These are phyloP conservation scores for Sphecodes monilicornis DNA, from an alignment of 2,888 invertebrate genomes.

Conservation along the genomic window DNA sequence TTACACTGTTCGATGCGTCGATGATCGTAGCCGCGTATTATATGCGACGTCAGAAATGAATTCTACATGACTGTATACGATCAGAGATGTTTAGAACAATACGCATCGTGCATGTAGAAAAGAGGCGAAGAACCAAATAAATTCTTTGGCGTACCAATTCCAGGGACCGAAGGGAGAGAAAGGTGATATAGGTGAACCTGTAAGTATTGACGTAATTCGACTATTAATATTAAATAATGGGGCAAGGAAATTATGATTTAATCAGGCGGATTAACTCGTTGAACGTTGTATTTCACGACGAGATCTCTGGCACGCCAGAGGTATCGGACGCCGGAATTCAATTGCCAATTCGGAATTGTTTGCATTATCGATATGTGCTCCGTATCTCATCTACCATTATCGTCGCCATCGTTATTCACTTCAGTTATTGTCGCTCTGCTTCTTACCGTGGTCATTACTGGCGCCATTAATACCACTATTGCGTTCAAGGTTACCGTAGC, in stretches of 20 bases:
- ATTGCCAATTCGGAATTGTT: constrained; percentile 1
- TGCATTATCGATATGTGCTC: constrained; percentile 20
- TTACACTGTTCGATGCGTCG: constrained; percentile 25
- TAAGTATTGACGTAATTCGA: constrained; percentile 86
- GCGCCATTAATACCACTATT: neutral
- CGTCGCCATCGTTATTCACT: constrained; percentile 11
- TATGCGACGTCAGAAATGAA: neutral
- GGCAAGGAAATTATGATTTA: constrained; percentile 38
- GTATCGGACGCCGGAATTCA: constrained; percentile 10
- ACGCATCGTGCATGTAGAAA: constrained; percentile 50
- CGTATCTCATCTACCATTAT: constrained; percentile 1
- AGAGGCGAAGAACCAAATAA: constrained; percentile 61
- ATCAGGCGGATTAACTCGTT: constrained; percentile 4
- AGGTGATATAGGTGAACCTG: constrained; percentile 93
- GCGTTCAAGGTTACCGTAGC: constrained; percentile 10
- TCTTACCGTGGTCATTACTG: neutral
- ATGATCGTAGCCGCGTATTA: constrained; percentile 36
- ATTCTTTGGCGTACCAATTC: constrained; percentile 80
- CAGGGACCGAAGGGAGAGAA: constrained; percentile 96
- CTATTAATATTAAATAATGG: constrained; percentile 56
- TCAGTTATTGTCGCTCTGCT: constrained; percentile 6
- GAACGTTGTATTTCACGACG: constrained; percentile 24
- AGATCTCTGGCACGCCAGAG: constrained; percentile 23
- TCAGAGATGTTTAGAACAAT: constrained; percentile 12
- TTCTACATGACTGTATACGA: neutral